Evolutionary conservation across 2,113 vertebrate genomes (phyloP), one percentile per base, ranked within the genome.

Genomic region (Silurus glanis): DNA sequence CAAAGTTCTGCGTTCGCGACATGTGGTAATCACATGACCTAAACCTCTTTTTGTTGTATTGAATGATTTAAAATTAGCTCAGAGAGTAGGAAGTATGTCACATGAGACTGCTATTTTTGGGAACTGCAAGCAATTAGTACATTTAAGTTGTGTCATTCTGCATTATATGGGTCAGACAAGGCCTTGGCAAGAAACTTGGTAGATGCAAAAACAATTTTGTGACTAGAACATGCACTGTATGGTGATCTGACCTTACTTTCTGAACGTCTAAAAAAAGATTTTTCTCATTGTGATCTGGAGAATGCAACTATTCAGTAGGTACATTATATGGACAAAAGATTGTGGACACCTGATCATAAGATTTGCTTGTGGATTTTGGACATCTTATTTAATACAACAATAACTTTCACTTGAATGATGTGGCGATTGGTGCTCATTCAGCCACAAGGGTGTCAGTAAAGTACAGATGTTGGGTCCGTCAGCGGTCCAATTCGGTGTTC

Each of bases 91-190:
- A 79, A 75, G 75, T 45, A 25, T 49, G 75, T 37, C 64, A 74
- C 49, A 25, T 72, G 64, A 74, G 59, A 51, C 10, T 55, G 21
- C 83, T 89, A 87, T 87, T 87, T 37, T 83, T 47, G 4, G 66
- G 59, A 14, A 61, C 72, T 21, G 21, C 45, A 51, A 75, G n/a
- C 51, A 53, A 56, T 37, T 28, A 71, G 61, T 85, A 66, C 47
- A 13, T 84, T 67, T 19, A 47, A 45, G 69, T 85, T 88, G 19
- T n/a, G 51, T 87, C 83, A 87, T 83, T 81, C 5, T 55, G 76
- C 49, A 78, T 80, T 80, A 81, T 71, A 16, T 83, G 37, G 80
- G 85, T 66, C 83, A 83, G n/a, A 1, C 5, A 76, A 45, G 61
- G 85, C 55, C 14, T 23, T 79, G 56, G 17, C 25, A 62, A 59